These are phyloP conservation scores for Spheniscus humboldti DNA, from an alignment of 2,797 vertebrate genomes.

Conservation along the genomic window DNA sequence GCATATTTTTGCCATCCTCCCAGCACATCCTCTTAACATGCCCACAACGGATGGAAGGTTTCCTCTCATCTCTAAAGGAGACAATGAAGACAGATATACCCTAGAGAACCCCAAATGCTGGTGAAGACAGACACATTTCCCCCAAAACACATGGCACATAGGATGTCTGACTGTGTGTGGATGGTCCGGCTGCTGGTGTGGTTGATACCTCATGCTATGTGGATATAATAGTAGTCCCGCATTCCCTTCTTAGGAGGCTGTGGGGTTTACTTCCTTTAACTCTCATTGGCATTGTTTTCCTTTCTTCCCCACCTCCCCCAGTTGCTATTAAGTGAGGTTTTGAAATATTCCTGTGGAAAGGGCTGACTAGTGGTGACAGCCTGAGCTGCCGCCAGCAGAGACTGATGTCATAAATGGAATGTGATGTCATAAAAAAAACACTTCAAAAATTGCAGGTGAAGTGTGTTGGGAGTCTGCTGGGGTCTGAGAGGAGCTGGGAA, in stretches of 20 bases:
- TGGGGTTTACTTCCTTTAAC: neutral
- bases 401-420: neutral
- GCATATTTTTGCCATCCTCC: neutral
- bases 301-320: neutral
- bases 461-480: neutral
- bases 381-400: neutral
- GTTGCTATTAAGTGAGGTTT: neutral
- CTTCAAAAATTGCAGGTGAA: neutral
- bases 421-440: neutral
- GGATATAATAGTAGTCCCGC: neutral
- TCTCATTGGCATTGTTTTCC: neutral
- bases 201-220: rapidly evolving
- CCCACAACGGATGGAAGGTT: neutral
- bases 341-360: neutral
- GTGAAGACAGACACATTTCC: neutral
- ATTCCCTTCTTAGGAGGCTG: neutral
- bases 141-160: neutral
- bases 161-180: neutral
- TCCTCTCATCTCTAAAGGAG: neutral
- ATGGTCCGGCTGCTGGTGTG: neutral
- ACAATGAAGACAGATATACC: neutral
- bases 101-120: neutral
- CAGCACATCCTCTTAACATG: neutral
- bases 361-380: neutral
- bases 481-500: neutral